Base-by-base conservation (phyloP, 2,888 invertebrate genomes). In the Cheilosia impressa region DNA sequence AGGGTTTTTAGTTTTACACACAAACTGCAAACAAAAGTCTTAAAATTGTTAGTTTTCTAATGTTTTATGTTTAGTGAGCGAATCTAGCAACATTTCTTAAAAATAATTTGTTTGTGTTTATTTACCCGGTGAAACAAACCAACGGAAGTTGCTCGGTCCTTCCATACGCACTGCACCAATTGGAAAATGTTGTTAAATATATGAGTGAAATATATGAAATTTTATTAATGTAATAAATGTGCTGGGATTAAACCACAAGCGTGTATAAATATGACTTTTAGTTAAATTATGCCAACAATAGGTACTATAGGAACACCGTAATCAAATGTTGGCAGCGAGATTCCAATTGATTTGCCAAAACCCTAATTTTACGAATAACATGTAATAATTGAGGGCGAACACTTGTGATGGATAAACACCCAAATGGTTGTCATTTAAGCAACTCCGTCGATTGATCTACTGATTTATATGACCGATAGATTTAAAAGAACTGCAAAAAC, bases 91-190 rank as follows among this genome's bases (percentile, higher is more conserved):
- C 57, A 58, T 19, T 47, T 45, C 38, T 38, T 72, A 72, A 45
- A 68, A 80, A 71, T 55, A 53, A 66, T 60, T 65, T 55, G 19
- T 62, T 57, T 68, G 53, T 69, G 17, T 65, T 71, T 87, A 87
- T 90, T 91, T 91, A 91, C 91, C 91, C 88, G 91, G 89, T 87
- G 92, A 90, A 88, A 92, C 88, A 89, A 90, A 91, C 91, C 92
- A 91, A 89, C 89, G 90, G 89, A 91, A 91, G 88, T 89, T 87
- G 89, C 89, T 90, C 80, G 89, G 89, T 84, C 90, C 89, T 88
- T 89, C 90, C 84, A 90, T 88, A 85, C 90, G 90, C 88, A 90
- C 92, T 89, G 87, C 87, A 88, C 89, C 85, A 66, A 81, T 81
- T 72, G 72, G 55, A 73, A 79, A 73, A 73, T 66, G 47, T 73